Conservation (phyloP, 2,888 invertebrate genomes). For the Gortyna flavago region DNA sequence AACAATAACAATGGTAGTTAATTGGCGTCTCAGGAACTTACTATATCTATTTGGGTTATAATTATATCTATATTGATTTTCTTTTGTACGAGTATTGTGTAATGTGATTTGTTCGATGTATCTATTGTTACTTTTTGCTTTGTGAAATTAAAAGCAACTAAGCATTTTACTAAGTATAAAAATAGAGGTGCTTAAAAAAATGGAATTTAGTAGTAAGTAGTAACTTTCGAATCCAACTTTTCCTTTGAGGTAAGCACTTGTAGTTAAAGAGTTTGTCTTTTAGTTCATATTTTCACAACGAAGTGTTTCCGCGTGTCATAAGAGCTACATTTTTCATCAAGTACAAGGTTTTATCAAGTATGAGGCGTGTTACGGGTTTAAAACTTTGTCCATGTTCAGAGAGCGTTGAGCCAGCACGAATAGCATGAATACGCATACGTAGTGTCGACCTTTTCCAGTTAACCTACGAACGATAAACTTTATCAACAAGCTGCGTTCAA, state of each 20-base stretch:
- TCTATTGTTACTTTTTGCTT: neutral
- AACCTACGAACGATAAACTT: conserved; percentile 27
- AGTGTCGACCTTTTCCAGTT: conserved; percentile 20
- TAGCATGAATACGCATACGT: neutral
- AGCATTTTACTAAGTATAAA: neutral
- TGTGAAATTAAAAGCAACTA: neutral
- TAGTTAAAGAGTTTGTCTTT: conserved; percentile 10
- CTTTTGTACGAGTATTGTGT: conserved; percentile 6
- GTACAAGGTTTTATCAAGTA: conserved; percentile 23
- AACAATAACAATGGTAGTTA: conserved; percentile 21
- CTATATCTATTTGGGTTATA: conserved; percentile 20
- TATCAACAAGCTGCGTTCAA: conserved; percentile 37
- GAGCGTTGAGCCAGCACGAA: conserved; percentile 7
- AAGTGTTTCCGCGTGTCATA: conserved; percentile 1
- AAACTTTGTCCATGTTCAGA: conserved; percentile 31
- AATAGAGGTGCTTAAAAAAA: neutral
- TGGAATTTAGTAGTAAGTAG: neutral
- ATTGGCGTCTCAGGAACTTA: conserved; percentile 36
- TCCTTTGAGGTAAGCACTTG: neutral
- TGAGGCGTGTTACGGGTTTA: conserved; percentile 5
- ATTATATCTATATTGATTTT: conserved; percentile 26
- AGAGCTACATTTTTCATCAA: conserved; percentile 39
- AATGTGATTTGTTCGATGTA: neutral
- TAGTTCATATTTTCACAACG: conserved; percentile 7
- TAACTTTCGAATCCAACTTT: conserved; percentile 8